These are phyloP conservation scores for Drymodes brunneopygia DNA, from an alignment of 2,113 vertebrate species.

Conservation along the genomic window DNA sequence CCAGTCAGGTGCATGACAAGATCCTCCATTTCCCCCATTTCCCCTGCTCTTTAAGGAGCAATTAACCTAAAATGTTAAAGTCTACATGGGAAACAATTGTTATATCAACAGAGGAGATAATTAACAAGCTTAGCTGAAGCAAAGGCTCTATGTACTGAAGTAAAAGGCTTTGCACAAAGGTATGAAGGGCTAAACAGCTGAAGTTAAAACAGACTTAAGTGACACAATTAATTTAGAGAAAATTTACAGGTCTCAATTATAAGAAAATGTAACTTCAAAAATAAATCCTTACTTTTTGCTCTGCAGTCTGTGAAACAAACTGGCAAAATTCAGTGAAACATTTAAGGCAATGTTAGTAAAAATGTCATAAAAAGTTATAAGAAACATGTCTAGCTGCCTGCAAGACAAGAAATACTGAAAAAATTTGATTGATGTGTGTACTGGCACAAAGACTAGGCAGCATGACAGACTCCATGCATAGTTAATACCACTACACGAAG, in stretches of 20 bases:
- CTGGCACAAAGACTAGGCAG: neutral
- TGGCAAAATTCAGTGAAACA: neutral
- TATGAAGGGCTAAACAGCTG: neutral
- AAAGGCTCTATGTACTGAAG: neutral
- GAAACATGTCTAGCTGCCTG: neutral
- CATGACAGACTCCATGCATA: neutral
- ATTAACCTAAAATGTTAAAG: neutral
- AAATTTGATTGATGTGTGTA: neutral
- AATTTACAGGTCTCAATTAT: neutral
- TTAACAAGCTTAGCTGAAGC: neutral
- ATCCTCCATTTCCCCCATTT: neutral
- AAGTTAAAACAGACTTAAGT: neutral
- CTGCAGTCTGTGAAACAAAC: neutral
- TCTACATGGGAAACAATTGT: neutral
- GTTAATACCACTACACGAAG: neutral
- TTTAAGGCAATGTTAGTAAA: neutral
- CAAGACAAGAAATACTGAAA: neutral
- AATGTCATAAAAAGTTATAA: neutral
- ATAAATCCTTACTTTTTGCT: neutral
- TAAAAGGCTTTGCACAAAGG: neutral
- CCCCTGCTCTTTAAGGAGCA: neutral
- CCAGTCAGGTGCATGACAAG: neutral
- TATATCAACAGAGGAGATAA: neutral
- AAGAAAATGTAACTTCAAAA: neutral
- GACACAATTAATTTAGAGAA: neutral